Base-by-base conservation (phyloP, 2,888 invertebrate genomes). In the Aelia acuminata region DNA sequence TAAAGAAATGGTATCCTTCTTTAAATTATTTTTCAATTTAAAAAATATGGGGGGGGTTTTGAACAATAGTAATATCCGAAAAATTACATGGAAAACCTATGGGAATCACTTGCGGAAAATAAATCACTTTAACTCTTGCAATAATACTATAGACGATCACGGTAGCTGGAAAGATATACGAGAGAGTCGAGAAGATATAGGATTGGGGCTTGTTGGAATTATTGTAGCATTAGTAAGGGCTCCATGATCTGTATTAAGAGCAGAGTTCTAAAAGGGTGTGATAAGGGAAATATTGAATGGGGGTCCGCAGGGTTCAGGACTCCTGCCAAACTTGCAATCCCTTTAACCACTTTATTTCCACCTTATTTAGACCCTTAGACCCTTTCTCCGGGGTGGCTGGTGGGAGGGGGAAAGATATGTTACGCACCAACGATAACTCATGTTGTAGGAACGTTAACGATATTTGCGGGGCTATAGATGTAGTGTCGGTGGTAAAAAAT, bases 291-390 rank as follows among this genome's bases (percentile, higher is more conserved):
- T 63, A 63, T 63, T 18, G 63, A 63, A 31, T 63, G 31, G 63
- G 31, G n/a, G n/a, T n/a, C n/a, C n/a, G n/a, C n/a, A 7, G 5
- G 26, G 31, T 13, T n/a, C n/a, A 63, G 63, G 63, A 63, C 63
- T 63, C 63, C 63, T 63, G 63, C 63, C 63, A 63, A 63, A 63
- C 31, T 63, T 31, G 63, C 63, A n/a, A 63, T 63, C 31, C 63
- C 63, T 63, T 63, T 63, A 63, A 63, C 63, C 63, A 63, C 31
- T 63, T 63, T 63, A 31, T 63, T 31, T 18, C 63, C 63, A 63
- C 63, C 63, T 63, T 63, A 63, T 63, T 63, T 63, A 63, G 63
- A 63, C 63, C 63, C 31, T 63, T 63, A 31, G 31, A 63, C n/a
- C n/a, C n/a, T n/a, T n/a, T n/a, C n/a, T n/a, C n/a, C n/a, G n/a